phyloP scores from a whole-genome alignment of 1,140 invertebrate species.

The Hyles euphorbiae region DNA sequence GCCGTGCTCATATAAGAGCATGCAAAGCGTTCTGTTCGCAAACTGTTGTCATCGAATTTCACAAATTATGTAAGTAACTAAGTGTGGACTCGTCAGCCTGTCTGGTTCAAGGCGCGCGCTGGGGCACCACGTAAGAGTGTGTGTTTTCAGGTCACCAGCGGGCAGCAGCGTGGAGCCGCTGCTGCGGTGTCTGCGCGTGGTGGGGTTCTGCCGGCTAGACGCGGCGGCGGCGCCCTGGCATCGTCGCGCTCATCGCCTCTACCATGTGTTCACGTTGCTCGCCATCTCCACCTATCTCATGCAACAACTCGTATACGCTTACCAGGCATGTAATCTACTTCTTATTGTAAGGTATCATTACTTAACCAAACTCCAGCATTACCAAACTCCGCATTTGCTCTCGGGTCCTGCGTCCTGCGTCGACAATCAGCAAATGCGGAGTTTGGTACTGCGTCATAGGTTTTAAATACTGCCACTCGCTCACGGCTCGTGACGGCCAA shows the following conservation, averaged over 20 bases:
- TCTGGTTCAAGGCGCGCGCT: background rate
- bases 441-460: no score
- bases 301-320: conserved; percentile 45
- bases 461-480: no score
- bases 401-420: no score
- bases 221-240: background rate
- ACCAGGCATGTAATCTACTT: conserved; percentile 16
- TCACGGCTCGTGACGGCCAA: no score
- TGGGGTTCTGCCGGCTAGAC: conserved; percentile 25
- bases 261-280: conserved; percentile 32
- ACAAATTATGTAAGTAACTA: background rate
- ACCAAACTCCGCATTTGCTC: background rate
- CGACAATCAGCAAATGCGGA: no score
- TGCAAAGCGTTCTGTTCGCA: background rate
- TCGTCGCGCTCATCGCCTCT: conserved; percentile 16
- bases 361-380: background rate
- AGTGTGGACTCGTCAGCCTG: background rate
- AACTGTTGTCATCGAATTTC: background rate
- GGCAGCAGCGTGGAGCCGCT: conserved; percentile 22
- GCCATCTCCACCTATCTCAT: conserved; percentile 34
- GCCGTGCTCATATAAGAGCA: background rate
- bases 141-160: background rate
- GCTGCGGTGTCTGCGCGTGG: conserved; percentile 18
- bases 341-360: no score
- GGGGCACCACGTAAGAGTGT: background rate